Conservation (phyloP, 2,113 vertebrate genomes). For the Nyctibius bracteatus region DNA sequence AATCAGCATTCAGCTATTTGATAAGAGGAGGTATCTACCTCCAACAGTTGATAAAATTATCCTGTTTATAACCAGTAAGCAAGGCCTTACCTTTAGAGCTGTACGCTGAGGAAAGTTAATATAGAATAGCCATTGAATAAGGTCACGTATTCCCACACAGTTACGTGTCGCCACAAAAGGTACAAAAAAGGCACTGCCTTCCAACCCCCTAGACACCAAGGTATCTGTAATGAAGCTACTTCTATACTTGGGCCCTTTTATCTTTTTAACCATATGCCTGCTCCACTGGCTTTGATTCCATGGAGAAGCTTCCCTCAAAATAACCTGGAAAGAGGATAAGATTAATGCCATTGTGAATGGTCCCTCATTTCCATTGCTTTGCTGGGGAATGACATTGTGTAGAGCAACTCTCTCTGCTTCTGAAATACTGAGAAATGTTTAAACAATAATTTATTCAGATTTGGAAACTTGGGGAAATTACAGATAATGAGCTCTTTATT, state of each 20-base stretch:
- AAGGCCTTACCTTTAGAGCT: not conserved
- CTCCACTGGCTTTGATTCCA: not conserved
- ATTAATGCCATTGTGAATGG: not conserved
- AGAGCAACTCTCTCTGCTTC: not conserved
- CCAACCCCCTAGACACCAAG: not conserved
- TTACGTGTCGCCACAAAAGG: not conserved
- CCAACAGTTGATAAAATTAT: not conserved
- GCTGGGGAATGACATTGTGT: not conserved
- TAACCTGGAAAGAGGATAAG: not conserved
- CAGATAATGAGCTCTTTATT: not conserved
- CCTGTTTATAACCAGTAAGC: not conserved
- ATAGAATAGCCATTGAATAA: not conserved
- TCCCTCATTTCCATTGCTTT: not conserved
- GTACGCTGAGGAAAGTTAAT: not conserved
- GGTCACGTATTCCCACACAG: not conserved
- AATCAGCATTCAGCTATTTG: slow-evolving; percentile 27
- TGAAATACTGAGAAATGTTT: not conserved
- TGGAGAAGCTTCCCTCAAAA: not conserved
- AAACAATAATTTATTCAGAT: not conserved
- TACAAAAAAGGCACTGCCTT: not conserved
- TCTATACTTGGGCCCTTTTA: not conserved
- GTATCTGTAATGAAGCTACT: not conserved
- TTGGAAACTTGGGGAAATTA: not conserved
- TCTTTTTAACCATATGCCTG: not conserved
- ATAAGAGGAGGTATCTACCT: slow-evolving; percentile 9